These are phyloP conservation scores for Zoanthus solanderi DNA, from an alignment of 92 coral and sea anemone species.

Conservation along the genomic window DNA sequence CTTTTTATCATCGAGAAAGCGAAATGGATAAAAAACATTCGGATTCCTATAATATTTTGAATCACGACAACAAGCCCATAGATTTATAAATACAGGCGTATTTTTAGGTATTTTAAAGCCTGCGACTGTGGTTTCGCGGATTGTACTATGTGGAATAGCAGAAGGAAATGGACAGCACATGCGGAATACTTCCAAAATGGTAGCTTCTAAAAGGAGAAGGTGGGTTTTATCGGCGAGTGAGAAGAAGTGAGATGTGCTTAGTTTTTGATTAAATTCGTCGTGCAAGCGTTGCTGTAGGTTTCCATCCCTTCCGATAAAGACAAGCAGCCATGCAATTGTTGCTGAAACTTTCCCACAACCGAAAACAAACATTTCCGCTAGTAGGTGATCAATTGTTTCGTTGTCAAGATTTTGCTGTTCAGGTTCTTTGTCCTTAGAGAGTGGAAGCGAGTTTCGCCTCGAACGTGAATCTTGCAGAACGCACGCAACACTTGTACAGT, in stretches of 20 bases:
- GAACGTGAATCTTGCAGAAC: slow-evolving; percentile 32
- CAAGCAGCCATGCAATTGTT: slow-evolving; percentile 9
- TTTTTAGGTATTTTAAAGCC: slow-evolving; percentile 63
- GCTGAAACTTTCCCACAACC: slow-evolving; percentile 28
- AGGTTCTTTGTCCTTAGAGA: slow-evolving; percentile 32
- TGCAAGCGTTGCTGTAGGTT: slow-evolving; percentile 51
- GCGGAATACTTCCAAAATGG: slow-evolving; percentile 67
- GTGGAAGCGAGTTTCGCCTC: slow-evolving; percentile 45
- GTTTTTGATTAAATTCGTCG: not conserved
- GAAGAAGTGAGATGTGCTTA: not conserved
- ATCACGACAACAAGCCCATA: slow-evolving; percentile 69
- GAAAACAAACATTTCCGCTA: slow-evolving; percentile 19
- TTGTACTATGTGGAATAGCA: slow-evolving; percentile 67
- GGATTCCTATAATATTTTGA: slow-evolving; percentile 52
- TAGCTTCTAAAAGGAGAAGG: slow-evolving; percentile 61
- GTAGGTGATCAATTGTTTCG: slow-evolving; percentile 29
- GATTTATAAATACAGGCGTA: slow-evolving; percentile 66
- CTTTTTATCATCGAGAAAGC: slow-evolving; percentile 52
- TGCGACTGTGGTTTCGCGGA: slow-evolving; percentile 58
- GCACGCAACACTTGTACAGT: not conserved
- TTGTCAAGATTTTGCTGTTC: slow-evolving; percentile 23
- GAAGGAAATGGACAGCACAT: slow-evolving; percentile 59
- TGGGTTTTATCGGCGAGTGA: slow-evolving; percentile 27
- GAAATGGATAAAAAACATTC: slow-evolving; percentile 60
- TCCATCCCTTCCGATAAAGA: slow-evolving; percentile 2